These are phyloP conservation scores for Trissoscelio sp. DNA, from an alignment of 2,888 invertebrate species.

Conservation along the genomic window DNA sequence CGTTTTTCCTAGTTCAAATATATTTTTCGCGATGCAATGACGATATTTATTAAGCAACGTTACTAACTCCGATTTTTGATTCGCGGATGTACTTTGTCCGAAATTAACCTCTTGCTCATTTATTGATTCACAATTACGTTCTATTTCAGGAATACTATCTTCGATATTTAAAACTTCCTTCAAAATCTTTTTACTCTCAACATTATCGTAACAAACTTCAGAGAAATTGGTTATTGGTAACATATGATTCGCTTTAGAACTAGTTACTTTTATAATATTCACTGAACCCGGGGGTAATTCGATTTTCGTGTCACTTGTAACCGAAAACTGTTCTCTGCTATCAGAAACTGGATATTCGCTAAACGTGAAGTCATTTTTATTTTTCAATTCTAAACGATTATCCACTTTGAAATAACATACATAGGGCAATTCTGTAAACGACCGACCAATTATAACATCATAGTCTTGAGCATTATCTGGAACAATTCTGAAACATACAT, in stretches of 20 bases:
- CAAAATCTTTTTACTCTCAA: too few species aligned
- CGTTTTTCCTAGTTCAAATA: conserved; percentile 52
- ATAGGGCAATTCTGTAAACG: conserved; percentile 10
- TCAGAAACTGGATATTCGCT: not conserved
- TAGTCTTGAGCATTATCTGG: conserved; percentile 9
- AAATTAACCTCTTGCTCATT: not conserved
- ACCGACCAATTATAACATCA: conserved; percentile 26
- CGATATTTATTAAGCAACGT: conserved; percentile 34
- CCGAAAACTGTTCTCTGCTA: not conserved
- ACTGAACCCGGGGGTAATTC: not conserved
- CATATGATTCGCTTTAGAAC: not conserved
- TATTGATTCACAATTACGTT: not conserved
- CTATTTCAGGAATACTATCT: not conserved
- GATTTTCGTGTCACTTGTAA: not conserved
- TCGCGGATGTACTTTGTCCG: not conserved
- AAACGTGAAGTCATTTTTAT: not conserved
- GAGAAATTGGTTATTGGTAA: not conserved
- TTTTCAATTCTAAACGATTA: not conserved
- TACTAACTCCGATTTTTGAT: conserved; percentile 12
- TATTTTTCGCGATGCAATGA: conserved; percentile 50
- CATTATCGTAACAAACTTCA: not conserved
- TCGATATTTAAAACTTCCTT: not conserved
- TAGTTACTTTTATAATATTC: not conserved
- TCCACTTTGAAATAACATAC: not conserved
- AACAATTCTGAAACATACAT: not conserved